Evolutionary conservation across 2,797 vertebrate genomes (phyloP), one percentile per base, ranked within the genome.

Genomic region (Petrocephalus schoutedeni): DNA sequence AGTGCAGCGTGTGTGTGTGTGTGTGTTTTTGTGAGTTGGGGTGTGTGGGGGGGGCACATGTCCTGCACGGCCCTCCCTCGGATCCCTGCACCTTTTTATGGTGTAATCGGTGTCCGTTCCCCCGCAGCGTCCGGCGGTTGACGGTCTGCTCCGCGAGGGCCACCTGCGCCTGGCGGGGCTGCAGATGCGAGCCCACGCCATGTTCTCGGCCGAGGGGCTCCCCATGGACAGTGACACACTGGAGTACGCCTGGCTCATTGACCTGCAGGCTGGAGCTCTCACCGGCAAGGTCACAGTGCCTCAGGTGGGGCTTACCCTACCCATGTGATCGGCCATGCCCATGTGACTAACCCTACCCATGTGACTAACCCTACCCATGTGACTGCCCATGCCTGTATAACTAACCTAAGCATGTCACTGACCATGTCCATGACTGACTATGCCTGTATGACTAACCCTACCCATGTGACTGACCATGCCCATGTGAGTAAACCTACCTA

Each of bases 201-300:
- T 99, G 98, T 99, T 99, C 91, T 99, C 98, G 0, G 97, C 96
- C 0, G 97, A 99, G 92, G 98, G 98, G 6, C 93, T 99, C 58
- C 97, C 97, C 21, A 90, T 96, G 56, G 98, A 97, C 61, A 97
- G 94, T 2, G 97, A 99, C 89, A 97, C 97, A 0, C 92, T 99
- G 89, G 98, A 99, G 90, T 99, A 99, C 0, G 98, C 98, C 0
- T 99, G 98, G 98, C 95, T 99, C 80, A 99, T 99, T 74, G 98
- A 99, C 89, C 94, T 99, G 89, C 98, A 99, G 92, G 96, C 97
- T 14, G 98, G 98, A 32, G 95, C 96, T 82, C 96, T 99, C 74
- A 97, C 96, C 0, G 97, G 98, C 90, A 97, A 97, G 93, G 96
- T 99, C 90, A 98, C 98, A 0, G 92, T 97, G 86, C 98, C 98